Conservation (phyloP, 2,888 invertebrate species). For the Blera fallax region DNA sequence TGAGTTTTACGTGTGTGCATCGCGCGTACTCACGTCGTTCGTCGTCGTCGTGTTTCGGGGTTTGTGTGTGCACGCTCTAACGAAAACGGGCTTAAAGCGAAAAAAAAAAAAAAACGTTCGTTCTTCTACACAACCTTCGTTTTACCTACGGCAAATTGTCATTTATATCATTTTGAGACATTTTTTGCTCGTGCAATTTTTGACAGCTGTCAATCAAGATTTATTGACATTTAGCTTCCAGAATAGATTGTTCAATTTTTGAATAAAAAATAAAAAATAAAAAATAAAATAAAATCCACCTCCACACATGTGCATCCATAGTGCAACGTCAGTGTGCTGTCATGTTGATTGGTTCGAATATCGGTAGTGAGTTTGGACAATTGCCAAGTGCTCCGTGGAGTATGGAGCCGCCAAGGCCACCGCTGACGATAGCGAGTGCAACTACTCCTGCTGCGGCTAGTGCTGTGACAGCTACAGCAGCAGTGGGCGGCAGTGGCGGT, state of each 20-base stretch:
- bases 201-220: constrained; percentile 55
- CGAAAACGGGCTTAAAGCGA: constrained; percentile 43
- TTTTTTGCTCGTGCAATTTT: not conserved
- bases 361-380: constrained; percentile 77
- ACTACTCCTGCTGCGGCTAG: constrained; percentile 21
- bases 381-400: constrained; percentile 77
- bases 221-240: constrained; percentile 7
- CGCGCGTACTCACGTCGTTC: constrained; percentile 64
- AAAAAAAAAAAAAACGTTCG: constrained; percentile 14
- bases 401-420: constrained; percentile 76
- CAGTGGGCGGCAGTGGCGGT: constrained; percentile 70
- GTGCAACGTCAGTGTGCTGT: constrained; percentile 70
- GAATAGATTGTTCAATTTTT: not conserved
- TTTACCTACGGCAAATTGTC: constrained; percentile 71
- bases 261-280: no score
- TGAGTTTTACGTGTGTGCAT: constrained; percentile 76
- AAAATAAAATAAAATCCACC: not conserved
- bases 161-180: not conserved
- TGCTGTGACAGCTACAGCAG: constrained; percentile 53
- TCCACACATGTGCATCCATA: constrained; percentile 55
- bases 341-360: constrained; percentile 78
- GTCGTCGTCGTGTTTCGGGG: constrained; percentile 50
- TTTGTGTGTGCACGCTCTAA: constrained; percentile 61
- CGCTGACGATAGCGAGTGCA: constrained; percentile 53
- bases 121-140: constrained; percentile 23